A percentile compares a stretch with the other conserved stretches of the same genome.
phyloP scores from a whole-genome alignment of 2,797 vertebrate species.

The Takifugu ocellatus region DNA sequence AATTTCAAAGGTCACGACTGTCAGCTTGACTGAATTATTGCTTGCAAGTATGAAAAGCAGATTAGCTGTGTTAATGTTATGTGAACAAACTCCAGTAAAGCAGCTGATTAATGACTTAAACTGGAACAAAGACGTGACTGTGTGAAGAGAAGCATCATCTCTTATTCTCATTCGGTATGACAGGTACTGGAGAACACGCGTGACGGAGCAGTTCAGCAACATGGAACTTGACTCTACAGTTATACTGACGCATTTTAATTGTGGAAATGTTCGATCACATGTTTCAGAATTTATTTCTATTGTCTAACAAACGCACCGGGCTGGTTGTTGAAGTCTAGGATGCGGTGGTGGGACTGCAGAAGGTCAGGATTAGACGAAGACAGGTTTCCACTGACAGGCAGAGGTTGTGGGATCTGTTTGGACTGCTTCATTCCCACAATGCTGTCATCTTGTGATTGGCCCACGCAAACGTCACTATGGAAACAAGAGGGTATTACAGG shows the following conservation, averaged over 20 bases:
- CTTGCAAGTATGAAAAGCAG: conserved; percentile 6
- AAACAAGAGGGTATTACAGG: conserved; percentile 40
- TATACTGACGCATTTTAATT: no score
- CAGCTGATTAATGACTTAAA: conserved; percentile 9
- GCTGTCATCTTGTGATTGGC: conserved; percentile 97
- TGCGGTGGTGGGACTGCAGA: conserved; percentile 95
- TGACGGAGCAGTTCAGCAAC: conserved; percentile 40
- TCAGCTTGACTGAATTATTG: conserved; percentile 23
- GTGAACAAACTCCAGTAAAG: conserved; percentile 6
- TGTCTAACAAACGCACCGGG: conserved; percentile 76
- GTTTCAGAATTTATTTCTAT: not conserved
- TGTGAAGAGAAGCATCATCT: conserved; percentile 18
- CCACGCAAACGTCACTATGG: conserved; percentile 91
- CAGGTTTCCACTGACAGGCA: conserved; percentile 93
- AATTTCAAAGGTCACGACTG: conserved; percentile 7
- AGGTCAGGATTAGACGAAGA: conserved; percentile 98
- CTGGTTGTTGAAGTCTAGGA: conserved; percentile 95
- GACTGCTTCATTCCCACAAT: conserved; percentile 96
- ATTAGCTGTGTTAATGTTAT: conserved; percentile 19
- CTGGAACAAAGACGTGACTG: conserved; percentile 19
- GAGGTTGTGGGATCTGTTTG: conserved; percentile 90
- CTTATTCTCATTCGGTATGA: conserved; percentile 65
- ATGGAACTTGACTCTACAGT: not conserved
- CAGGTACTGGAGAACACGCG: conserved; percentile 64
- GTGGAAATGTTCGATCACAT: not conserved